Base-by-base conservation (phyloP, 2,888 invertebrate genomes). In the Pseudeuparius sepicola region DNA sequence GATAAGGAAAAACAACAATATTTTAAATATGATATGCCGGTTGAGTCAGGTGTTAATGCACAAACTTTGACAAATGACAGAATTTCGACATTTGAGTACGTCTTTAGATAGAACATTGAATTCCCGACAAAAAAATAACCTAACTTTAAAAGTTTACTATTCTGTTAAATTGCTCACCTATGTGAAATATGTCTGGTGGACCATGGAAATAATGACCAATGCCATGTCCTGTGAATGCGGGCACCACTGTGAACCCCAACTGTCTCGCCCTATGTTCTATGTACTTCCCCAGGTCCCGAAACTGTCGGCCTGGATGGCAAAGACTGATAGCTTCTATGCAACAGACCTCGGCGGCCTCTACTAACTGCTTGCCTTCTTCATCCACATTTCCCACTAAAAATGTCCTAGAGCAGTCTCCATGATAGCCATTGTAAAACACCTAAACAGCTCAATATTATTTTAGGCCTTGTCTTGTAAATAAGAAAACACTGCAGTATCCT, bases 171-270 rank as follows among this genome's bases (percentile, higher is more conserved):
- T 7, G 10, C 69, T 66, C 68, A 88, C 88, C 67, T 49, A 75
- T 76, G 58, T 96, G 94, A 49, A 74, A 75, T 50, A 96, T 83
- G 54, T 90, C 84, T 2, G 96, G 96, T 2, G 84, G 81, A 0
- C 87, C 90, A 65, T 96, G 94, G 57, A 96, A 93, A 58, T 87
- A 88, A 41, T 68, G 64, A 0, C 94, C 93, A 46, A 96, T 90
- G 1, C 96, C 96, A 63, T 96, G 94, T 0, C 96, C 94, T 40
- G 80, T 71, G 56, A 93, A 86, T 3, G 75, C 73, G 3, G 86
- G 85, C 31, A 94, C 65, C 2, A 90, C 74, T 20, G 68, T 70
- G 25, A 76, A 73, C 0, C 77, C 73, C 34, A 72, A 61, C 39
- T 65, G 61, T 39, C 65, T 65, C 1, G 87, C 85, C 44, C 70